These are phyloP conservation scores for Acipenser oxyrinchus DNA, from an alignment of 2,797 vertebrate species.

Conservation along the genomic window DNA sequence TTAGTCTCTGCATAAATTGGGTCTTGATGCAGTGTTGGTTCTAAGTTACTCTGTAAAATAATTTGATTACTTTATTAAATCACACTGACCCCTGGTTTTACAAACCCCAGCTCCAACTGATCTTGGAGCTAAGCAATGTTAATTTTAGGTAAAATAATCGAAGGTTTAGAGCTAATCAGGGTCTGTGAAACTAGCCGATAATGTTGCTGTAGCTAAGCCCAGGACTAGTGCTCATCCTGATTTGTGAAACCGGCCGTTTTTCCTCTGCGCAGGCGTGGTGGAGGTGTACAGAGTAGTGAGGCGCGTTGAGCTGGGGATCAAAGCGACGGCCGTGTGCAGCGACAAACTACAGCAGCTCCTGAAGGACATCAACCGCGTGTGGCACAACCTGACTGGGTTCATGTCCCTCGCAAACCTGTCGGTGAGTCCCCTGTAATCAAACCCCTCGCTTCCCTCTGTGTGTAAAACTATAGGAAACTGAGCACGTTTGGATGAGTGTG, in stretches of 20 bases:
- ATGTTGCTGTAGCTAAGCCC: too few relatives aligned
- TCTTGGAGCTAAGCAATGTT: too few relatives aligned
- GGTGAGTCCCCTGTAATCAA: slow-evolving; percentile 51
- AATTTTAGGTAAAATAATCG: too few relatives aligned
- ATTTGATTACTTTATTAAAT: too few relatives aligned
- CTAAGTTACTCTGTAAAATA: too few relatives aligned
- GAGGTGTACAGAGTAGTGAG: slow-evolving; percentile 92
- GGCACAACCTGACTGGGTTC: slow-evolving; percentile 96
- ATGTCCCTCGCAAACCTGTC: slow-evolving; percentile 90
- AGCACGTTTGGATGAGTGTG: neutral
- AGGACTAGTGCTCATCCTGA: neutral
- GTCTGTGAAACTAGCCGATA: too few relatives aligned
- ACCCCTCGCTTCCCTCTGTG: neutral
- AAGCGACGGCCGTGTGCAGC: slow-evolving; percentile 90
- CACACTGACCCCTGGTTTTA: too few relatives aligned
- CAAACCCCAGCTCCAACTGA: too few relatives aligned
- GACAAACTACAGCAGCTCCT: slow-evolving; percentile 90
- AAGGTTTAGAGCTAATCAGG: too few relatives aligned
- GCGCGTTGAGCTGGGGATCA: slow-evolving; percentile 92
- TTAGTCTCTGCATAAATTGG: too few relatives aligned
- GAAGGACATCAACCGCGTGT: slow-evolving; percentile 90
- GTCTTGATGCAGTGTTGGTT: too few relatives aligned
- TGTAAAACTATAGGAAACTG: neutral
- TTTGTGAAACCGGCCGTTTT: neutral
- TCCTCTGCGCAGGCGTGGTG: slow-evolving; percentile 71